These are phyloP conservation scores for Brevipalpus yothersi DNA, from an alignment of 1,140 invertebrate species.

Conservation along the genomic window DNA sequence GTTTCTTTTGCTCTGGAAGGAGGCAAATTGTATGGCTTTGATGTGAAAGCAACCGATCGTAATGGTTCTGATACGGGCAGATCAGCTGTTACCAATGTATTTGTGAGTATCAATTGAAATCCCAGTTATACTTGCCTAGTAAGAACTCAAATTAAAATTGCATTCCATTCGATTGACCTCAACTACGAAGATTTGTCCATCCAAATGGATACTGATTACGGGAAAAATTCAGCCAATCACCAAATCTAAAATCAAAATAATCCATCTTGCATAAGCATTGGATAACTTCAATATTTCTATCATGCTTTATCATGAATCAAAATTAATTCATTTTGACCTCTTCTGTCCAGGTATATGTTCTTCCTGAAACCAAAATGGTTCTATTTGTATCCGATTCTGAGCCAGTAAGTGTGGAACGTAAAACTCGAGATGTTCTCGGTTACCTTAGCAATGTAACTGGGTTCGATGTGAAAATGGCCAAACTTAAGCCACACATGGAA, in stretches of 20 bases:
- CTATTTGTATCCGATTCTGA: constrained; percentile 44
- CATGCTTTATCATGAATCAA: too few relatives aligned
- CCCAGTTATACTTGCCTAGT: neutral
- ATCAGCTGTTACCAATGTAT: constrained; percentile 53
- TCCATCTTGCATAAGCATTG: too few relatives aligned
- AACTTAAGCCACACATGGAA: constrained; percentile 42
- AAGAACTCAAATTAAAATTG: neutral
- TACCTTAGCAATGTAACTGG: constrained; percentile 41
- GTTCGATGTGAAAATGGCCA: constrained; percentile 43
- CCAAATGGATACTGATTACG: too few relatives aligned
- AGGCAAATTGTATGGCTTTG: constrained; percentile 49
- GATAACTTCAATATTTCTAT: too few relatives aligned
- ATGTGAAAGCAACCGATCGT: constrained; percentile 61
- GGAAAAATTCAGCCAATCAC: too few relatives aligned
- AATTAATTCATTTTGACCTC: too few relatives aligned
- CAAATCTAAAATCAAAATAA: too few relatives aligned
- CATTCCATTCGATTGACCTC: too few relatives aligned
- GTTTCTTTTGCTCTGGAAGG: constrained; percentile 35
- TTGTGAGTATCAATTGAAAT: constrained; percentile 32
- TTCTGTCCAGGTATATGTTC: constrained; percentile 37
- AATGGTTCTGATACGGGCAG: constrained; percentile 44
- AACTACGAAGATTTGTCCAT: neutral
- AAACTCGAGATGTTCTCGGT: constrained; percentile 38
- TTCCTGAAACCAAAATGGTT: constrained; percentile 51
- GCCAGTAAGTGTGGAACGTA: constrained; percentile 42